These are phyloP conservation scores for Cryptoleucopteryx plumbea DNA, from an alignment of 2,113 vertebrate genomes.

Conservation along the genomic window DNA sequence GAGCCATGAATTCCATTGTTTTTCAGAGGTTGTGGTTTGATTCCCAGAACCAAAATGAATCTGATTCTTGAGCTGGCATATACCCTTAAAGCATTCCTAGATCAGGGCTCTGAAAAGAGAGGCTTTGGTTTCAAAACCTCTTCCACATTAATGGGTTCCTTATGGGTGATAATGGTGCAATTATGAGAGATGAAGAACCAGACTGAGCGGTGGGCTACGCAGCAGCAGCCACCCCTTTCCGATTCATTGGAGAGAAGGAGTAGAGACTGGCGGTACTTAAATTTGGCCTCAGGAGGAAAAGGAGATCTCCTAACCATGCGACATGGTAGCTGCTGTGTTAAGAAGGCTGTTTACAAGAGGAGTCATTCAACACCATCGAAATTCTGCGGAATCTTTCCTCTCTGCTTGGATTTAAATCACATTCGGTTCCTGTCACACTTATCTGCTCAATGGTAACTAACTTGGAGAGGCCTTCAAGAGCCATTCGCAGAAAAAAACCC, in stretches of 20 bases:
- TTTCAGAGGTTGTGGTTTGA: conserved; percentile 64
- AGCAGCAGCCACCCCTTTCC: not conserved
- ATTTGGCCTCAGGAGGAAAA: not conserved
- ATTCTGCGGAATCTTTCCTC: not conserved
- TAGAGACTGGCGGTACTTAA: not conserved
- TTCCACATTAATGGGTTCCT: conserved; percentile 65
- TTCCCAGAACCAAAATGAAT: conserved; percentile 71
- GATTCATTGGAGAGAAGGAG: not conserved
- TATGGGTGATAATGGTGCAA: conserved; percentile 44
- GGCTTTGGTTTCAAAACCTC: conserved; percentile 55
- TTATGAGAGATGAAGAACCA: conserved; percentile 13
- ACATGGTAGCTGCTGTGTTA: not conserved
- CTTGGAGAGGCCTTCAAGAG: not conserved
- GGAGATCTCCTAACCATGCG: not conserved
- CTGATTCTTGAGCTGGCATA: conserved; percentile 70
- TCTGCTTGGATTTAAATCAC: not conserved
- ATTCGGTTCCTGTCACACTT: not conserved
- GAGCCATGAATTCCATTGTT: conserved; percentile 62
- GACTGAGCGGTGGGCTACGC: not conserved
- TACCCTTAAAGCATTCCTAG: conserved; percentile 66
- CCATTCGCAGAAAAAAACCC: not conserved
- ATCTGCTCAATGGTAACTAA: not conserved
- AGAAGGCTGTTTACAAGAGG: not conserved
- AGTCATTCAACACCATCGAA: not conserved
- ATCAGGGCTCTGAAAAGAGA: conserved; percentile 64